These are phyloP conservation scores for Diadumene lineata DNA, from an alignment of 92 coral and sea anemone species.

Conservation along the genomic window DNA sequence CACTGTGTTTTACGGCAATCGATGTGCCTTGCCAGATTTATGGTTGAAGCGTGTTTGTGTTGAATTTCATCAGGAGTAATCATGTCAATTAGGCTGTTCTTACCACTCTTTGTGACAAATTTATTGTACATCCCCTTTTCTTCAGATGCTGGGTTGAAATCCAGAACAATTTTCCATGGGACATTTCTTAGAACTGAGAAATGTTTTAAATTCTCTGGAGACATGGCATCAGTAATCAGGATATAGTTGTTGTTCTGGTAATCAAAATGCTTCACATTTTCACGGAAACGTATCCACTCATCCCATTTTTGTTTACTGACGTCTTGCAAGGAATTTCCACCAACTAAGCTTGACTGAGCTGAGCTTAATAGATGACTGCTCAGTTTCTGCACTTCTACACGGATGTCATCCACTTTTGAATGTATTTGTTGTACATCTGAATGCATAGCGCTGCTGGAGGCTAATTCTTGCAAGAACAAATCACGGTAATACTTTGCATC, in stretches of 20 bases:
- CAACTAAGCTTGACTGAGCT: not conserved
- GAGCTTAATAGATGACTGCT: not conserved
- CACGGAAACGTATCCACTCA: slow-evolving; percentile 74
- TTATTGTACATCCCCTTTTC: slow-evolving; percentile 72
- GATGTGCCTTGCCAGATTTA: slow-evolving; percentile 59
- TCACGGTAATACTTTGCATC: slow-evolving; percentile 60
- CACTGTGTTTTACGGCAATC: slow-evolving; percentile 75
- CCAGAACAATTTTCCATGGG: slow-evolving; percentile 91
- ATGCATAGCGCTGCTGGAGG: not conserved
- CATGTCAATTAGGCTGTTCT: slow-evolving; percentile 64
- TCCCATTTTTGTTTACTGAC: slow-evolving; percentile 60
- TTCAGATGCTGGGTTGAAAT: slow-evolving; percentile 80
- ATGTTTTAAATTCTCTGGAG: slow-evolving; percentile 41
- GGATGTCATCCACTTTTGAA: slow-evolving; percentile 24
- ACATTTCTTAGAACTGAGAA: slow-evolving; percentile 67
- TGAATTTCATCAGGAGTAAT: slow-evolving; percentile 73
- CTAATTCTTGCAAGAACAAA: slow-evolving; percentile 50
- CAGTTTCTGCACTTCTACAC: not conserved
- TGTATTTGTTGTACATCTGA: slow-evolving; percentile 23
- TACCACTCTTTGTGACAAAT: slow-evolving; percentile 51
- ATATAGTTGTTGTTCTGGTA: slow-evolving; percentile 67
- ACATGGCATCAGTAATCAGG: slow-evolving; percentile 66
- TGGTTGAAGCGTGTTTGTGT: slow-evolving; percentile 25
- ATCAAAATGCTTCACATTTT: slow-evolving; percentile 60
- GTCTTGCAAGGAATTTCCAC: slow-evolving; percentile 23